Conservation (phyloP, 2,113 vertebrate genomes). For the Tor tambroides region DNA sequence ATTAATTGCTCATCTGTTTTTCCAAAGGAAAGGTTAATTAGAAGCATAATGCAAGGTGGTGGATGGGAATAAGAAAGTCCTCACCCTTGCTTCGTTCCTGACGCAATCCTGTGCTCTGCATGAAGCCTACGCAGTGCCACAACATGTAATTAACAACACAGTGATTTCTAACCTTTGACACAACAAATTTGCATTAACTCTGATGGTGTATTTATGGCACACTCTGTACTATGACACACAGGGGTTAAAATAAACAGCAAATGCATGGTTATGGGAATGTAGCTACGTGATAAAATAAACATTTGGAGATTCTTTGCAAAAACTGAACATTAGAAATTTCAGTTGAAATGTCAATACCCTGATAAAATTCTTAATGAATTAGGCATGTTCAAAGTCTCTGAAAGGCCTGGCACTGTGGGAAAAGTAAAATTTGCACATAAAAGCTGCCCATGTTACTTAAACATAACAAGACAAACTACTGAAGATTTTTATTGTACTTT, state of each 20-base stretch:
- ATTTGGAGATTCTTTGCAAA: neutral
- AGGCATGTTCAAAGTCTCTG: neutral
- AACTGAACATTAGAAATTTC: neutral
- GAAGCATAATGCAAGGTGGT: conserved; percentile 48
- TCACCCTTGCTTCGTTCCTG: neutral
- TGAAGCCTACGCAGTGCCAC: neutral
- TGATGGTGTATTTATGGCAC: conserved; percentile 13
- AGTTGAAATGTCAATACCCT: neutral
- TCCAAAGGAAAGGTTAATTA: conserved; percentile 57
- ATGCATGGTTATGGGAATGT: neutral
- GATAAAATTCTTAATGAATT: neutral
- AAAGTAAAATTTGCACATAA: neutral
- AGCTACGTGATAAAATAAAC: neutral
- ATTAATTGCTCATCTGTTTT: conserved; percentile 63
- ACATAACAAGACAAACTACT: too few species aligned
- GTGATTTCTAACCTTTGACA: conserved; percentile 31
- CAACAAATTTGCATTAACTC: conserved; percentile 3
- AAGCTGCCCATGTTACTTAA: neutral
- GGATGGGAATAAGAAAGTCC: conserved; percentile 15
- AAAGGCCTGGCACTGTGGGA: neutral
- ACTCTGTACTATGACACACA: neutral
- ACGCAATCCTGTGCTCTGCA: neutral
- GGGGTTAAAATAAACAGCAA: neutral
- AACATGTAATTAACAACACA: conserved; percentile 23
- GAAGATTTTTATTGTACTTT: too few species aligned